Percentiles rank a stretch among this genome's conserved stretches.
phyloP scores from a whole-genome alignment of 2,113 vertebrate species.

The Helogale parvula region DNA sequence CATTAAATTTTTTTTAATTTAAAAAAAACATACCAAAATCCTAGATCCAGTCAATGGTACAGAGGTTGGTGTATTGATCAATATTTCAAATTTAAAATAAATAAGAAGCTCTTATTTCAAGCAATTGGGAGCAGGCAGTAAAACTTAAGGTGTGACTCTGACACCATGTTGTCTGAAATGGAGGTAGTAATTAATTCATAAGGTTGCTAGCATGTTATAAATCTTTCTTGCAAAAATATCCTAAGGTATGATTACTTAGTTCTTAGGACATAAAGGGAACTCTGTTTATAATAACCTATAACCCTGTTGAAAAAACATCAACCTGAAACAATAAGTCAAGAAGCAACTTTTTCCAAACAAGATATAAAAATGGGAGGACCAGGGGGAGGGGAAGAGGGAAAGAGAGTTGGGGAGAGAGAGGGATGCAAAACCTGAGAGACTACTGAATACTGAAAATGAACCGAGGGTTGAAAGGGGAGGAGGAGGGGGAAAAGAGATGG shows the following conservation, averaged over 20 bases:
- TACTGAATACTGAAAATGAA: no score
- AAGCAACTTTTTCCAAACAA: conserved; percentile 34
- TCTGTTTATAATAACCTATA: conserved; percentile 29
- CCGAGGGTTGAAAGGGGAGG: no score
- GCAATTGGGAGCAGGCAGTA: neutral
- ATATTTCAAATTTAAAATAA: conserved; percentile 15
- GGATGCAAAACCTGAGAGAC: no score
- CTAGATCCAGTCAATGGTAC: neutral
- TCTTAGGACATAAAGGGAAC: conserved; percentile 31
- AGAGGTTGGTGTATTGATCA: neutral
- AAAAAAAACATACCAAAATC: neutral
- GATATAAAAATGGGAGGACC: neutral
- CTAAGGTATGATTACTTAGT: neutral
- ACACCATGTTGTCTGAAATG: neutral
- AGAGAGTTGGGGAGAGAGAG: no score
- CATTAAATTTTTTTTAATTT: no score
- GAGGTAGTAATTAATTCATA: neutral
- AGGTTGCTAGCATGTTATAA: neutral
- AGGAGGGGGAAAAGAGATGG: no score
- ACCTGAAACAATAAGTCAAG: conserved; percentile 37
- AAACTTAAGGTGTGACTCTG: neutral
- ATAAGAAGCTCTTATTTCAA: conserved; percentile 14
- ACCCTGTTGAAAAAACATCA: conserved; percentile 16
- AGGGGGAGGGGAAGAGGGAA: no score
- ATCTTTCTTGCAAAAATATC: neutral